phyloP scores from a whole-genome alignment of 2,797 vertebrate species.

The Chiloscyllium punctatum region DNA sequence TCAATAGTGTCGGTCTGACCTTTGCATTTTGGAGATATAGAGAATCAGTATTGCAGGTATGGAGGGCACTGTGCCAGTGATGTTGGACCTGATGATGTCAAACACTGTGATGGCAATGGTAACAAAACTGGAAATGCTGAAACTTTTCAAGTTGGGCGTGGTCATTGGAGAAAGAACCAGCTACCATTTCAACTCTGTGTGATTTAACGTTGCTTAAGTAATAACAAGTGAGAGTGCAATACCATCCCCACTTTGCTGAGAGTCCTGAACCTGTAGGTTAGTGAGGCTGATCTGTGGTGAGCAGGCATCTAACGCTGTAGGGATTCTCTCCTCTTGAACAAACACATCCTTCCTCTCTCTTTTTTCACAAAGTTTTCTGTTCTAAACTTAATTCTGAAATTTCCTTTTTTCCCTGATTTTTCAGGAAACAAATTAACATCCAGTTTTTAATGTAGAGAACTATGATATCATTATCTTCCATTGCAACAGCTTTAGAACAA shows the following conservation, averaged over 20 bases:
- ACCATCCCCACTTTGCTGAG: not conserved
- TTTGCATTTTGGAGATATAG: not conserved
- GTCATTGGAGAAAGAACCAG: not conserved
- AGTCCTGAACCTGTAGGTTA: not conserved
- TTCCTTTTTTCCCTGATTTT: not conserved
- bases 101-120: not conserved
- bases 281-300: not conserved
- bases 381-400: not conserved
- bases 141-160: not conserved
- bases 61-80: not conserved
- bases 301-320: not conserved
- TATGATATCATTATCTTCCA: not conserved
- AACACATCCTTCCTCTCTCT: not conserved
- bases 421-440: not conserved
- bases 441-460: too few relatives aligned
- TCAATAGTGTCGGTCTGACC: not conserved
- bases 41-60: not conserved
- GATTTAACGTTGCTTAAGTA: not conserved
- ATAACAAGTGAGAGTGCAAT: not conserved
- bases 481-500: not conserved
- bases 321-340: not conserved
- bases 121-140: not conserved
- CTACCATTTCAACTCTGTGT: not conserved
- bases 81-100: not conserved
- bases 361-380: not conserved